Evolutionary conservation across 2,113 vertebrate genomes (phyloP).

Genomic region (Rhynchopsitta pachyrhyncha): DNA sequence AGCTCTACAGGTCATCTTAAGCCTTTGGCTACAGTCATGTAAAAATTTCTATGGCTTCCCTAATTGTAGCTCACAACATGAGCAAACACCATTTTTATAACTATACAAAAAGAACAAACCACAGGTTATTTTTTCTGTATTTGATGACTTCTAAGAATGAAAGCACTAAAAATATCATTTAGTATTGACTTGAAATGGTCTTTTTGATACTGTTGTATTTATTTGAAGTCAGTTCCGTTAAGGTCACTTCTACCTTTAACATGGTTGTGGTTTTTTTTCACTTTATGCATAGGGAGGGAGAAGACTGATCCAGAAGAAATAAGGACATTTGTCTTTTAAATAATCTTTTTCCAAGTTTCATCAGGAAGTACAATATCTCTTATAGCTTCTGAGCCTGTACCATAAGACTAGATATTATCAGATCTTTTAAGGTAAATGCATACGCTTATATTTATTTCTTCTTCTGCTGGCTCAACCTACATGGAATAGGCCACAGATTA

Average conservation of each 20-base stretch:
- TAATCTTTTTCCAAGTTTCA: neutral
- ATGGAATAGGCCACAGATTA: neutral
- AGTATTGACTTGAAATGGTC: neutral
- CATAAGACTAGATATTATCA: neutral
- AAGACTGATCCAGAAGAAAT: neutral
- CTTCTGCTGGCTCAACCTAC: neutral
- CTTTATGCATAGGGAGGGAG: neutral
- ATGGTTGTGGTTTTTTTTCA: accelerated
- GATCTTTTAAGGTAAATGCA: neutral
- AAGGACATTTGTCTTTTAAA: neutral
- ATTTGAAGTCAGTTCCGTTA: neutral
- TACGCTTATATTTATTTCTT: neutral
- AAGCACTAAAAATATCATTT: neutral
- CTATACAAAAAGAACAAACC: neutral
- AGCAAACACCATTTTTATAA: neutral
- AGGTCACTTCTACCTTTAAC: neutral
- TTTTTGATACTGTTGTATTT: neutral
- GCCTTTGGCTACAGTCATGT: neutral
- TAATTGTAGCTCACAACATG: neutral
- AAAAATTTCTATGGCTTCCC: neutral
- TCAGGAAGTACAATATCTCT: neutral
- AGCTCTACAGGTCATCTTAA: neutral
- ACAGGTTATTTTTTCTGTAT: neutral
- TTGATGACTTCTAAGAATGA: neutral
- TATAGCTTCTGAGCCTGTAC: neutral